Conservation (phyloP, 2,113 vertebrate species). For the Perca fluviatilis region DNA sequence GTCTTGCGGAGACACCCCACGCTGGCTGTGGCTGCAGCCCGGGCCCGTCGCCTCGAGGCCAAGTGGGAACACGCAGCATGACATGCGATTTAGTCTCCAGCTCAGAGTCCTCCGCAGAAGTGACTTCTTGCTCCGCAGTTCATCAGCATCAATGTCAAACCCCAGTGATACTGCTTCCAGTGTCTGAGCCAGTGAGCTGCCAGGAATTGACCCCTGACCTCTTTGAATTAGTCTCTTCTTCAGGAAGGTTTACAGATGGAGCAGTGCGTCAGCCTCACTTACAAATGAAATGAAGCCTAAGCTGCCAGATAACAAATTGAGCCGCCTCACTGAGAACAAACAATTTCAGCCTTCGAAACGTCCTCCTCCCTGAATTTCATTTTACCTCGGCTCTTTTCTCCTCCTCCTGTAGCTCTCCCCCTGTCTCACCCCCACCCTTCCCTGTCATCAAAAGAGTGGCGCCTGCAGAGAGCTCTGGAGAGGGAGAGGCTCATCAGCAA, state of each 20-base stretch:
- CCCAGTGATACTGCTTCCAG: conserved; percentile 53
- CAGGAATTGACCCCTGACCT: conserved; percentile 58
- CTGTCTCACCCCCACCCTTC: neutral
- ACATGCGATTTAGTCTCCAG: conserved; percentile 52
- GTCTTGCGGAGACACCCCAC: conserved; percentile 27
- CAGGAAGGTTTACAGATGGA: conserved; percentile 31
- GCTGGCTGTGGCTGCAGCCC: conserved; percentile 38
- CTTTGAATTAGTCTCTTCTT: conserved; percentile 30
- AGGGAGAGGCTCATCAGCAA: conserved; percentile 75
- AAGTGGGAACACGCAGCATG: conserved; percentile 43
- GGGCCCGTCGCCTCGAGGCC: conserved; percentile 31
- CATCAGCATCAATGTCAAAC: conserved; percentile 73
- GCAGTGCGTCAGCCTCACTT: neutral
- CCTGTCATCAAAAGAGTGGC: conserved; percentile 53
- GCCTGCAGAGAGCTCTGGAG: conserved; percentile 41
- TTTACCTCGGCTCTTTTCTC: neutral
- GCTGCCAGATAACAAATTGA: conserved; percentile 21
- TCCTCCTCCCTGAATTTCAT: conserved; percentile 30
- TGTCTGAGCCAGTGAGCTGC: conserved; percentile 52
- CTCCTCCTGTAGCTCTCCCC: neutral
- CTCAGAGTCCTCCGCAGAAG: conserved; percentile 30
- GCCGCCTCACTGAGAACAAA: conserved; percentile 24
- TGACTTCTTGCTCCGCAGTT: conserved; percentile 59
- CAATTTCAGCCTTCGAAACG: conserved; percentile 30
- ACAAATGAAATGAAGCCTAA: conserved; percentile 37